phyloP scores from a whole-genome alignment of 2,113 vertebrate genomes.

The Erinaceus europaeus region DNA sequence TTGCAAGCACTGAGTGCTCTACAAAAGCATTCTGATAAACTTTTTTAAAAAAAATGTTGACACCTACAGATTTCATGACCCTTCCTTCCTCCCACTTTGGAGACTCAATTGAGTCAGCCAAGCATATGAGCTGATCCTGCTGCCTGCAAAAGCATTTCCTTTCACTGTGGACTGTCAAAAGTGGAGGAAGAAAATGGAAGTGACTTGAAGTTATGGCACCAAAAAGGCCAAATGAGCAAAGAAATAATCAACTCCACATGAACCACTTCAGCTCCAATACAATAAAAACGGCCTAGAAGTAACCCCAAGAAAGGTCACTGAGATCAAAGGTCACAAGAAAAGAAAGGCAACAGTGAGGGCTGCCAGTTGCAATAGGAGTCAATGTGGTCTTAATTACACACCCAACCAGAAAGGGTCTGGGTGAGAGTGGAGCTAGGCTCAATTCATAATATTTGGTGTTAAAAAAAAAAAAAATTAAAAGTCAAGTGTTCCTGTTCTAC shows the following conservation, averaged over 20 bases:
- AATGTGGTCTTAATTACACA: slow-evolving; percentile 83
- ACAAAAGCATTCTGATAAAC: slow-evolving; percentile 55
- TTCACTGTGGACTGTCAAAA: slow-evolving; percentile 79
- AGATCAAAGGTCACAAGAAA: slow-evolving; percentile 83
- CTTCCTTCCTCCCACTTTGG: slow-evolving; percentile 66
- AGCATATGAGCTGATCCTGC: slow-evolving; percentile 76
- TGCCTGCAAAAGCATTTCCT: slow-evolving; percentile 82
- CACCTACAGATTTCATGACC: slow-evolving; percentile 67
- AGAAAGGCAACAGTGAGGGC: slow-evolving; percentile 80
- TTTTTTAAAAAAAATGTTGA: slow-evolving; percentile 64
- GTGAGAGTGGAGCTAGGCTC: slow-evolving; percentile 13
- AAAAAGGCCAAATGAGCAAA: slow-evolving; percentile 88
- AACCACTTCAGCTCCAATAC: slow-evolving; percentile 86
- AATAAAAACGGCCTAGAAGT: slow-evolving; percentile 84
- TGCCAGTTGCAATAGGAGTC: slow-evolving; percentile 81
- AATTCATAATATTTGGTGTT: slow-evolving; percentile 40
- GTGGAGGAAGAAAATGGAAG: slow-evolving; percentile 82
- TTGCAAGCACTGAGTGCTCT: slow-evolving; percentile 56
- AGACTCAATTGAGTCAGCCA: slow-evolving; percentile 72
- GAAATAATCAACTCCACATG: slow-evolving; percentile 97
- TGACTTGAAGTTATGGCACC: slow-evolving; percentile 83
- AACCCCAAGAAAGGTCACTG: slow-evolving; percentile 87
- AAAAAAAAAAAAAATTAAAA: background rate
- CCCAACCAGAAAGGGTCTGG: slow-evolving; percentile 40
- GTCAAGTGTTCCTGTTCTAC: slow-evolving; percentile 61